These are phyloP conservation scores for Cyclina sinensis DNA, from an alignment of 1,140 invertebrate genomes.

Conservation along the genomic window DNA sequence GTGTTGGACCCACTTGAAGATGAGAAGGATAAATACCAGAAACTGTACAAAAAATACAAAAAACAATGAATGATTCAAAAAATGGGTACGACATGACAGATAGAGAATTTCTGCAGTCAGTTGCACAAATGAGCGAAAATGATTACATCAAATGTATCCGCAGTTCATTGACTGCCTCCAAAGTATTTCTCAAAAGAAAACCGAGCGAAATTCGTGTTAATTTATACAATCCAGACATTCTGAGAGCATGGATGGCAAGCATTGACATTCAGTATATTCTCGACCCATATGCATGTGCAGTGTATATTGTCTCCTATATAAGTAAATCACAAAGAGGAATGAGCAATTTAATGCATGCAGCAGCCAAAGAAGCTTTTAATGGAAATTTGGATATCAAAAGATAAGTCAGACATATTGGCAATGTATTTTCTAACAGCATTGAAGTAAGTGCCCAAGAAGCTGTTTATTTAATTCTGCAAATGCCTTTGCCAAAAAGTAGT, in stretches of 20 bases:
- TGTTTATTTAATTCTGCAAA: constrained; percentile 2
- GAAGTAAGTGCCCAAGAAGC: too few relatives aligned
- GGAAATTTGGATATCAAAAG: constrained; percentile 68
- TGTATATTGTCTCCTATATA: constrained; percentile 71
- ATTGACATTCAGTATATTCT: too few relatives aligned
- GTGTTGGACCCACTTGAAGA: constrained; percentile 53
- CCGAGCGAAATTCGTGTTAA: constrained; percentile 47
- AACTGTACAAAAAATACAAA: constrained; percentile 1
- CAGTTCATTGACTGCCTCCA: constrained; percentile 52
- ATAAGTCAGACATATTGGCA: too few relatives aligned
- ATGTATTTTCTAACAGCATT: too few relatives aligned
- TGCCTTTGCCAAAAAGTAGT: background rate
- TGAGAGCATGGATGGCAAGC: constrained; percentile 55
- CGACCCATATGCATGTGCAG: too few relatives aligned
- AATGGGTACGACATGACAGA: constrained; percentile 41
- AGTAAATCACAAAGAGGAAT: constrained; percentile 72
- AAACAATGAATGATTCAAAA: background rate
- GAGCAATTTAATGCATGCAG: too few relatives aligned
- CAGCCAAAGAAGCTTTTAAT: too few relatives aligned
- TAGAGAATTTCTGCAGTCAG: constrained; percentile 8
- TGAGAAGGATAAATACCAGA: background rate
- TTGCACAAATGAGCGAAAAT: constrained; percentile 40
- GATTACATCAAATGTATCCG: constrained; percentile 67
- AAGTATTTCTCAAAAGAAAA: constrained; percentile 64
- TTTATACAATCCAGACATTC: constrained; percentile 20